These are phyloP conservation scores for Frieseomelitta varia DNA, from an alignment of 1,140 invertebrate genomes.

Conservation along the genomic window DNA sequence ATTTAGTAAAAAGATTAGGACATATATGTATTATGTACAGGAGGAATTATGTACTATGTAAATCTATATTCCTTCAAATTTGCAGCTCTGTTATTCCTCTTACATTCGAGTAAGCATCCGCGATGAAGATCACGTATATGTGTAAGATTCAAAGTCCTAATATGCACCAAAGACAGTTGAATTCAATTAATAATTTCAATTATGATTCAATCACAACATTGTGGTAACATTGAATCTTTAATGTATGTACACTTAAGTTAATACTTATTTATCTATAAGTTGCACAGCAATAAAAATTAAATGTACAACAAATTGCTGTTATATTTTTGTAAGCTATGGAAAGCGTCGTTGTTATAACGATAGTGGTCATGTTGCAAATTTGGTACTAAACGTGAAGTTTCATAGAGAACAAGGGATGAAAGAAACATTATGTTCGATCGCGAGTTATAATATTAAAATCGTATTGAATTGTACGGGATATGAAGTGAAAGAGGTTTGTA, in stretches of 20 bases:
- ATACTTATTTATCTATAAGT: background rate
- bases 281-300: slow-evolving; percentile 6
- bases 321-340: slow-evolving; percentile 42
- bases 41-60: background rate
- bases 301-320: slow-evolving; percentile 27
- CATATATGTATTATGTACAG: background rate
- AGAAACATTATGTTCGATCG: background rate
- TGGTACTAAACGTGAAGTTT: background rate
- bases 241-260: background rate
- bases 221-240: slow-evolving; percentile 10
- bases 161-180: background rate
- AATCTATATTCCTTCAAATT: background rate
- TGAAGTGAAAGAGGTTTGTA: background rate
- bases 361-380: background rate
- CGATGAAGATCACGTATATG: background rate
- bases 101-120: background rate
- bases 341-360: background rate
- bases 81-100: background rate
- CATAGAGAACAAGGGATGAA: background rate
- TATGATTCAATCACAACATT: background rate
- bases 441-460: background rate
- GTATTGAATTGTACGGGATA: background rate
- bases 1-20: background rate
- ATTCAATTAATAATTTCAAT: background rate
- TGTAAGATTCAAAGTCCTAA: slow-evolving; percentile 1